These are phyloP conservation scores for Sinocyclocheilus anophthalmus DNA, from an alignment of 2,113 vertebrate genomes.

Conservation along the genomic window DNA sequence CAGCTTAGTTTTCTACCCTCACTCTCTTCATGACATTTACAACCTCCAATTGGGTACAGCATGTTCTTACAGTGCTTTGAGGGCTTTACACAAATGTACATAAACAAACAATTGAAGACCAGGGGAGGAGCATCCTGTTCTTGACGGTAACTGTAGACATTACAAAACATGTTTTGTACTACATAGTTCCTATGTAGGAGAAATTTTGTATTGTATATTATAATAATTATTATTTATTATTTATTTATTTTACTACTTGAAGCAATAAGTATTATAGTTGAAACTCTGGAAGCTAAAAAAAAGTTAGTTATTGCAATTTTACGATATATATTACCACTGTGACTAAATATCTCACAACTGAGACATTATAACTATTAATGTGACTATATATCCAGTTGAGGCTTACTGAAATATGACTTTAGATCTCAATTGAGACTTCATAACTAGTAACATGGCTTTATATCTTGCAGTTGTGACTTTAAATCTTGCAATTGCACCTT, in stretches of 20 bases:
- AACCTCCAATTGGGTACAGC: not conserved
- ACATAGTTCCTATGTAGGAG: not conserved
- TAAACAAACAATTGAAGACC: not conserved
- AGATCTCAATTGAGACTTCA: not conserved
- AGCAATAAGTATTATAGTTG: not conserved
- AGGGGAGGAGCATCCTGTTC: not conserved
- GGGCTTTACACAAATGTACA: constrained; percentile 20
- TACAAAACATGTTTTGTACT: not conserved
- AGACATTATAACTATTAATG: not conserved
- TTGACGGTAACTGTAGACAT: not conserved
- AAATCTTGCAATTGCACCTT: not conserved
- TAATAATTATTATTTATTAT: no score
- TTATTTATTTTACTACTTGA: not conserved
- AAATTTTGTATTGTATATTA: no score
- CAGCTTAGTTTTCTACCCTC: not conserved
- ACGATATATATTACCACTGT: no score
- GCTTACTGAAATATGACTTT: not conserved
- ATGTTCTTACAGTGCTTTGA: constrained; percentile 22
- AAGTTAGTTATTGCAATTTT: not conserved
- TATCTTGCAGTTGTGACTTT: not conserved
- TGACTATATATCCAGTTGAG: not conserved
- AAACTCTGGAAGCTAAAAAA: not conserved
- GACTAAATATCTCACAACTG: not conserved
- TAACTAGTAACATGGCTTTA: not conserved
- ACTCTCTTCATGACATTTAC: constrained; percentile 20